These are phyloP conservation scores for Spea hammondii DNA, from an alignment of 2,797 vertebrate species.

Conservation along the genomic window DNA sequence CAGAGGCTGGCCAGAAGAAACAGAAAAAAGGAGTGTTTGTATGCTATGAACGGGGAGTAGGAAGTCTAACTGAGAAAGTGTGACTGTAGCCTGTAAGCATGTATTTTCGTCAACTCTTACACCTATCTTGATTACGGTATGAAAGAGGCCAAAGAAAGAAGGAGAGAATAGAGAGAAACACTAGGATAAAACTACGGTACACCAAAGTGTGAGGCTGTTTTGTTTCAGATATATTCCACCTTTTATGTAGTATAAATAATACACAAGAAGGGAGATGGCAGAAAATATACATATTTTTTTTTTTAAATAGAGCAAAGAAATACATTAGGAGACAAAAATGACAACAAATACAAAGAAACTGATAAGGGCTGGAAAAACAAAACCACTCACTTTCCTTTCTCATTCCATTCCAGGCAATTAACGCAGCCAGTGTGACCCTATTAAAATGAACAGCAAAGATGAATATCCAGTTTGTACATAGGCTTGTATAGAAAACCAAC, in stretches of 20 bases:
- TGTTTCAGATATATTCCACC: too few relatives aligned
- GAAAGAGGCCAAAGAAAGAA: too few relatives aligned
- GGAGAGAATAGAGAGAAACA: too few relatives aligned
- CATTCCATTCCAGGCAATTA: slow-evolving; percentile 99
- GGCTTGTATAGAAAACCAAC: not conserved
- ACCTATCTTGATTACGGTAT: too few relatives aligned
- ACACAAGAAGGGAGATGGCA: too few relatives aligned
- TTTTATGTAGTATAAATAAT: too few relatives aligned
- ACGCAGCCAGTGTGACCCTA: slow-evolving; percentile 98
- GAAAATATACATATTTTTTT: too few relatives aligned
- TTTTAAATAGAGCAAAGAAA: not conserved
- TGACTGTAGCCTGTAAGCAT: too few relatives aligned
- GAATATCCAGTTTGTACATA: not conserved
- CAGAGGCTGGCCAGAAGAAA: not conserved
- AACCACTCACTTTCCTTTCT: slow-evolving; percentile 92
- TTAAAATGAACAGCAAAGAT: slow-evolving; percentile 30
- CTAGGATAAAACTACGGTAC: too few relatives aligned
- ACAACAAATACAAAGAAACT: not conserved
- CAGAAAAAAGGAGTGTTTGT: not conserved
- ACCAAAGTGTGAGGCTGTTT: too few relatives aligned
- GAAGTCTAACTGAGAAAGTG: not conserved
- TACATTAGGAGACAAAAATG: not conserved
- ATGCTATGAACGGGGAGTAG: not conserved
- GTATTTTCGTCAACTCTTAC: too few relatives aligned
- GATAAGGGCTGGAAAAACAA: slow-evolving; percentile 8